phyloP scores from a whole-genome alignment of 92 coral and sea anemone species.

The Palythoa grandiflora region DNA sequence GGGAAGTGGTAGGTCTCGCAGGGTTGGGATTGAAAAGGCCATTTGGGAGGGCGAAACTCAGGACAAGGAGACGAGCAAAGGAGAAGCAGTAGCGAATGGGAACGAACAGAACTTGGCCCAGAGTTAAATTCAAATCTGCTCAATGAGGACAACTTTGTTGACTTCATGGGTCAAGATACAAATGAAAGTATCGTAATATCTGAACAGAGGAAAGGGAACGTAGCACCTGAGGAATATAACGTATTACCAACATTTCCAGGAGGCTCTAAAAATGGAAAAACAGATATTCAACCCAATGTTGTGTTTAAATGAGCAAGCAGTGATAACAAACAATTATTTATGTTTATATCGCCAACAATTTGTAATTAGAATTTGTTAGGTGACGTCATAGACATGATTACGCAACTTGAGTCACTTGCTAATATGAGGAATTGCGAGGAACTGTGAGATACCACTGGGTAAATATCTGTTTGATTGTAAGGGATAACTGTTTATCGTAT shows the following conservation, averaged over 20 bases:
- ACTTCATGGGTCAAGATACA: background rate
- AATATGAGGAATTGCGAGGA: too few species aligned
- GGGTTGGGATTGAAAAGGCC: background rate
- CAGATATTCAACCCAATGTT: background rate
- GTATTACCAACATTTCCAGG: background rate
- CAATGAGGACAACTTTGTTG: background rate
- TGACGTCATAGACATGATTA: too few species aligned
- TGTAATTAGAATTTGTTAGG: too few species aligned
- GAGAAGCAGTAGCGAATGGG: background rate
- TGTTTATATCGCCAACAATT: background rate
- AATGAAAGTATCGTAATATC: background rate
- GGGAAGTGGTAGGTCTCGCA: background rate
- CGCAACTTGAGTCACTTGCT: too few species aligned
- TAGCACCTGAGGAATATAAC: background rate
- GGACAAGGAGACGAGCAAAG: too few species aligned
- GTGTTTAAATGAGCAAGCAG: background rate
- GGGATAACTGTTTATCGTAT: too few species aligned
- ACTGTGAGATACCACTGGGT: too few species aligned
- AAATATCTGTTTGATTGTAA: too few species aligned
- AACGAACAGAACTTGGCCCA: background rate
- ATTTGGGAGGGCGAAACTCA: background rate
- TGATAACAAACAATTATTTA: conserved; percentile 2
- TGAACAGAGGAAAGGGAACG: background rate
- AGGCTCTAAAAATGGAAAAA: background rate
- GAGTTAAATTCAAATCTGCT: background rate